These are phyloP conservation scores for Marcusenius ussheri DNA, from an alignment of 2,113 vertebrate genomes.

Conservation along the genomic window DNA sequence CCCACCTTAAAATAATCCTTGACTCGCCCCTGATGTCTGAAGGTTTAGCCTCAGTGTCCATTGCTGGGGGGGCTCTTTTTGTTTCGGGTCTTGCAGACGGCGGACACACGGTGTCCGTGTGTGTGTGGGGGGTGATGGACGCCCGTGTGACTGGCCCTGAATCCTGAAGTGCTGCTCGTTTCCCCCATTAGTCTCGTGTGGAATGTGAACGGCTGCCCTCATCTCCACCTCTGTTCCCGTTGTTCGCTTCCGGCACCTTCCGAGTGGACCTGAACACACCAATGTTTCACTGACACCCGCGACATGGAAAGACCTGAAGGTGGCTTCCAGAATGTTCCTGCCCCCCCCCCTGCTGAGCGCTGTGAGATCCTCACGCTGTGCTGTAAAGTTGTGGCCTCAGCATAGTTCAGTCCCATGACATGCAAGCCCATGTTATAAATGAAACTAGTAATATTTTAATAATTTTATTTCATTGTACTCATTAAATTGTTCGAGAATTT, in stretches of 20 bases:
- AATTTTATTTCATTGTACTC: conserved; percentile 49
- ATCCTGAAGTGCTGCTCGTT: neutral
- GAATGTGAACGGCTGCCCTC: neutral
- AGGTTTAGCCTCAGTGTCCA: neutral
- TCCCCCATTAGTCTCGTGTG: neutral
- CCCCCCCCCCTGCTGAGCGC: neutral
- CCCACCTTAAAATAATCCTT: neutral
- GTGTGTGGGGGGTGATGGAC: neutral
- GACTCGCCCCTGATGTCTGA: neutral
- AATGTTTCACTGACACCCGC: neutral
- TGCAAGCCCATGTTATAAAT: conserved; percentile 56
- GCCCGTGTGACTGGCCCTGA: neutral
- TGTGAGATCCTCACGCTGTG: neutral
- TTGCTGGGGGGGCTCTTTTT: neutral
- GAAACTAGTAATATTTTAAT: conserved; percentile 51
- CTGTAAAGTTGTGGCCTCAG: conserved; percentile 43
- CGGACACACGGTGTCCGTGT: neutral
- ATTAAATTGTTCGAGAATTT: conserved; percentile 57
- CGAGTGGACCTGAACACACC: neutral
- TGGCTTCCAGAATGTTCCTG: neutral
- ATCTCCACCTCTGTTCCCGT: neutral
- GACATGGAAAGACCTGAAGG: neutral
- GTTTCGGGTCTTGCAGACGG: neutral
- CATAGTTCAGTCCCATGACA: conserved; percentile 55
- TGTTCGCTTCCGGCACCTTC: neutral